A percentile compares a stretch with the other conserved stretches of the same genome.
These are phyloP conservation scores for Coptotermes formosanus DNA, from an alignment of 1,140 invertebrate species.

Conservation along the genomic window DNA sequence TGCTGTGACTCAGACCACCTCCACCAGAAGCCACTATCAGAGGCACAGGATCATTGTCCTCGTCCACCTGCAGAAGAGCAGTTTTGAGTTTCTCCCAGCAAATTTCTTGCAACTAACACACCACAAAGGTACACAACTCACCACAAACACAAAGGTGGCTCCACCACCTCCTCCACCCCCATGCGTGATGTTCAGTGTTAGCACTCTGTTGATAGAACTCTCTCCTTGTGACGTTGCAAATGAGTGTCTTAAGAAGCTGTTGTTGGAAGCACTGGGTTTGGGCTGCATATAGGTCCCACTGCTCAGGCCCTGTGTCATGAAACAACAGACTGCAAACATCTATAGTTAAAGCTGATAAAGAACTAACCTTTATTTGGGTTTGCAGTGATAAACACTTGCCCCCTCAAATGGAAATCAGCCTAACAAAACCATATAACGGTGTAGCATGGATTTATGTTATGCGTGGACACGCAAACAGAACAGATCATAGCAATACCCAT, in stretches of 20 bases:
- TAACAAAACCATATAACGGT: no score
- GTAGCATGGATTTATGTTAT: no score
- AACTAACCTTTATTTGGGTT: no score
- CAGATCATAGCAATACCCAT: no score
- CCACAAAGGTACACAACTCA: conserved; percentile 43
- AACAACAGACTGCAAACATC: no score
- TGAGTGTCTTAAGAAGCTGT: neutral
- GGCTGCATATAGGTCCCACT: neutral
- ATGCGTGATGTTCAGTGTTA: neutral
- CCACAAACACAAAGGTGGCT: conserved; percentile 74
- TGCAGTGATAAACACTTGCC: no score
- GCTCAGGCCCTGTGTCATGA: neutral
- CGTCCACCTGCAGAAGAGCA: conserved; percentile 53
- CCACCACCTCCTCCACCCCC: conserved; percentile 73
- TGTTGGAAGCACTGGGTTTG: neutral
- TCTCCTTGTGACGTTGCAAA: neutral
- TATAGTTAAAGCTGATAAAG: no score
- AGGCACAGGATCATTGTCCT: conserved; percentile 59
- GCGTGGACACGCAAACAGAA: no score
- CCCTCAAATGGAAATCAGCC: no score
- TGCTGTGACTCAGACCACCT: conserved; percentile 71
- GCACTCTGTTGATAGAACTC: neutral
- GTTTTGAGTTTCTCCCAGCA: neutral
- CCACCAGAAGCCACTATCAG: conserved; percentile 76
- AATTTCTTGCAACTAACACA: neutral